These are phyloP conservation scores for Harpalus rufipes DNA, from an alignment of 2,888 invertebrate species.

Conservation along the genomic window DNA sequence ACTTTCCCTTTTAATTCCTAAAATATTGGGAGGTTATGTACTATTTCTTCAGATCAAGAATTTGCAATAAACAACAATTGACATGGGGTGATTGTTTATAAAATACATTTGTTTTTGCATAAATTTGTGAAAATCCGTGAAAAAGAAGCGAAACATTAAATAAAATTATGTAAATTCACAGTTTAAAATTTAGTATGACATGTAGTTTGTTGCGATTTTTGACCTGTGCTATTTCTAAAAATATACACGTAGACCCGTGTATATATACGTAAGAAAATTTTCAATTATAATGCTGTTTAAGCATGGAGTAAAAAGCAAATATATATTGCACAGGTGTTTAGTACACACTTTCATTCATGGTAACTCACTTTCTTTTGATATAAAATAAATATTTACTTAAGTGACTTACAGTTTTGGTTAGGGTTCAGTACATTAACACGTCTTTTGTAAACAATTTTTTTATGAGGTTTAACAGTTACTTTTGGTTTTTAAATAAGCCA, in stretches of 20 bases:
- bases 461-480: background rate
- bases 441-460: background rate
- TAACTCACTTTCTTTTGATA: background rate
- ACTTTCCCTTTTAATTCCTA: constrained; percentile 33
- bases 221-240: constrained; percentile 25
- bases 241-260: constrained; percentile 6
- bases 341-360: background rate
- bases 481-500: background rate
- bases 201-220: constrained; percentile 13
- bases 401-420: background rate
- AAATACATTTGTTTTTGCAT: constrained; percentile 5
- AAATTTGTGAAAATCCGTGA: background rate
- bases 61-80: constrained; percentile 51
- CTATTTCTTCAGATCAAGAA: background rate
- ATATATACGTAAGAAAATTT: background rate
- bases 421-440: background rate
- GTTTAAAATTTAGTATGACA: background rate
- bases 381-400: constrained; percentile 1
- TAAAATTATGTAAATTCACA: background rate
- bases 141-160: constrained; percentile 13
- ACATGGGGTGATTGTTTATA: constrained; percentile 29
- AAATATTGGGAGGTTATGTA: constrained; percentile 60
- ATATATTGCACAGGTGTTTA: background rate
- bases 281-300: too few species aligned
- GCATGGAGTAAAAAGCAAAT: too few species aligned